Base-by-base conservation (phyloP, 35 echinoderm and acorn worm species). In the Apostichopus parvimensis region DNA sequence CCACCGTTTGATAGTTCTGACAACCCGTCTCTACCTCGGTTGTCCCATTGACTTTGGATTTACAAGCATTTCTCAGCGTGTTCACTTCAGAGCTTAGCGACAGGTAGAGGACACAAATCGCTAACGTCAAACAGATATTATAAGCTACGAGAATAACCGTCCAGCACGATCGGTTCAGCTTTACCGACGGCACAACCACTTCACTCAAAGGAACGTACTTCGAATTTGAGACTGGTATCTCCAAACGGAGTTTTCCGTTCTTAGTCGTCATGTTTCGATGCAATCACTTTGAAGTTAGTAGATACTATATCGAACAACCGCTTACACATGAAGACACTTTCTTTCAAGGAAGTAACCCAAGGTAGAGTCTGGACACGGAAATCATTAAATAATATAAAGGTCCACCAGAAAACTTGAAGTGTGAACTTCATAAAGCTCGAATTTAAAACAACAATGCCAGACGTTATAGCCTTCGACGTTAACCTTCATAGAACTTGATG, bases 1-100 rank as follows among this genome's bases (percentile, higher is more conserved):
- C 64, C 23, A 88, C 60, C 1, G 86, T 88, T 73, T 88, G 21
- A n/a, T 45, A 88, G n/a, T 88, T 88, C 22, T 88, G 86, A 17
- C 86, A 88, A 71, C 57, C 68, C 13, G 60, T 26, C 9, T 28
- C 60, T 9, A 8, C 17, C 24, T 72, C 68, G 6, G 15, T 57
- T 25, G 86, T 73, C 1, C 45, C 64, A 25, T 88, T 73, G 62
- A 14, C 5, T 18, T n/a, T 60, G 56, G 9, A 56, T 56, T 84
- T n/a, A 58, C 86, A 88, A 54, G 86, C 14, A 55, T 64, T 88
- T 9, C 66, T 23, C 62, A 88, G 17, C n/a, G 60, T 88, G 15
- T 88, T 54, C 10, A 88, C 60, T n/a, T 88, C 57, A 45, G 86
- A 88, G 52, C 52, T 88, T 11, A 88, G 86, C 17, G 62, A 71